Evolutionary conservation across 2,113 vertebrate genomes (phyloP), one percentile per base, ranked within the genome.

Genomic region (Pachyramphus minor): DNA sequence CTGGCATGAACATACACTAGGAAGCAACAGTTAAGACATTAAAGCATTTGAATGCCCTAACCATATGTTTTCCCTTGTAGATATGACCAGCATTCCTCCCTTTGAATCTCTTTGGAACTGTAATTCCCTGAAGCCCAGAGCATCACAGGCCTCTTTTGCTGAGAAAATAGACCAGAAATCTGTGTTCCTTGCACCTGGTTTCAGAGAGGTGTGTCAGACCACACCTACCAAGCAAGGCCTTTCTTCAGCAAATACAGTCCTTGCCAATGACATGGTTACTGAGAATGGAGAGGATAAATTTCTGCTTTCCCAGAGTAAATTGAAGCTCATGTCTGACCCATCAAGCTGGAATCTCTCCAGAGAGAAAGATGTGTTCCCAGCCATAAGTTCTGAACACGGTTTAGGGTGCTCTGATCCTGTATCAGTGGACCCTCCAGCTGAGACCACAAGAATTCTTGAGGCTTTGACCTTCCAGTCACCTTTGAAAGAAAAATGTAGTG

Each of bases 31-130:
- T 88, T 73, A 78, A 19, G 50, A 79, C 8, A 37, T 35, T 4
- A 14, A 68, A 87, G 6, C 11, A 9, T 77, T 67, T 77, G 84
- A 90, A 75, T 73, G 53, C 20, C 52, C 71, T 86, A 92, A 90
- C n/a, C 3, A 14, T 31, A 2, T 68, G 11, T 96, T 92, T 35
- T 78, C 41, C 9, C 0, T 84, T 84, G 39, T 77, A 97, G 96
- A 87, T 66, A 77, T 95, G 73, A 87, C 79, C 45, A 85, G 47
- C 55, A 66, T 96, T 75, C 84, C 92, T 83, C 63, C 90, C 50
- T 83, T 94, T 69, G 90, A 96, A 50, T 92, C 94, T 76, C 62
- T 92, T 80, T 94, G 96, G 92, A 96, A 8, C 59, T 89, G 69
- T 89, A 91, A 81, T 81, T 90, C 94, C 52, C 63, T 88, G 92